phyloP scores from a whole-genome alignment of 2,888 invertebrate species.

The Melieria crassipennis region DNA sequence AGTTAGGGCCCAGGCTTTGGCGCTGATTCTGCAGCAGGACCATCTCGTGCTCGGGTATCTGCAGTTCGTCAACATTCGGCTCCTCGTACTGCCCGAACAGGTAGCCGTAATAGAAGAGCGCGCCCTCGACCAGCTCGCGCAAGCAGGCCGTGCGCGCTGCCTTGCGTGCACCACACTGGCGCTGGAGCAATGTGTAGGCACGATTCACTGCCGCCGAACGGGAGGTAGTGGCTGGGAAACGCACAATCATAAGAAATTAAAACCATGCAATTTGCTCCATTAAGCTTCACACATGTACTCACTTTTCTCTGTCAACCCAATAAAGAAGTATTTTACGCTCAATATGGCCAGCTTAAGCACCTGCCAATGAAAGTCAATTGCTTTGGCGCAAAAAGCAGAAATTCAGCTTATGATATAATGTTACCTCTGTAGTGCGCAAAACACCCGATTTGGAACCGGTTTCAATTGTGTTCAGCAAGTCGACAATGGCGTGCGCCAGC shows the following conservation, averaged over 20 bases:
- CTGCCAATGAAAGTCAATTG: conserved; percentile 31
- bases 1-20: conserved; percentile 72
- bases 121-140: conserved; percentile 77
- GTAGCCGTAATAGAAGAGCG: conserved; percentile 75
- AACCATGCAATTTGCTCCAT: neutral
- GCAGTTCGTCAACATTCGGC: conserved; percentile 62
- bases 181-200: conserved; percentile 72
- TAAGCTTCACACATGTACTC: conserved; percentile 43
- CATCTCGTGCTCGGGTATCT: conserved; percentile 67
- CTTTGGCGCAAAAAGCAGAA: neutral
- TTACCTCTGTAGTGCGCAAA: conserved; percentile 73
- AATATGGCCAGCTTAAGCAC: conserved; percentile 75
- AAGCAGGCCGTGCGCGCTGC: conserved; percentile 78
- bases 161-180: conserved; percentile 71
- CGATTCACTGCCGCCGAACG: conserved; percentile 75
- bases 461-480: conserved; percentile 74
- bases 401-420: neutral
- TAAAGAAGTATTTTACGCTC: conserved; percentile 80
- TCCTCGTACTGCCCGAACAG: conserved; percentile 77
- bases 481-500: conserved; percentile 69
- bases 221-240: conserved; percentile 69
- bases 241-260: neutral
- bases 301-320: conserved; percentile 76
- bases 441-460: conserved; percentile 70
- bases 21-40: conserved; percentile 80